Evolutionary conservation across 2,797 vertebrate species (phyloP).

Genomic region (Oreochromis mossambicus): DNA sequence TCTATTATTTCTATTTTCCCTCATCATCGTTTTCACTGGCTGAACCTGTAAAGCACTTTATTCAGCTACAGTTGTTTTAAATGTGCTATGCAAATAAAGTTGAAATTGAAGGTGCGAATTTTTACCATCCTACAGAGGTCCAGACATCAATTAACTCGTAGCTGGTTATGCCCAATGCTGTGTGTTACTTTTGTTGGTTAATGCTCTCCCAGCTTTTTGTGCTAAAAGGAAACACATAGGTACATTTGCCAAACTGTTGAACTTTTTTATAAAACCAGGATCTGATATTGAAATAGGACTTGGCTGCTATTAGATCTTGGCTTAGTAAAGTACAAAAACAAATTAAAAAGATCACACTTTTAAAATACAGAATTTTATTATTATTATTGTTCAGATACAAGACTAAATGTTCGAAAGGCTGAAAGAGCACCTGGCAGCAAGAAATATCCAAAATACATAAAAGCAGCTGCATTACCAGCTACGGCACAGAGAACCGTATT

Average conservation of each 20-base stretch:
- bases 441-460: neutral
- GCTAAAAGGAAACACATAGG: neutral
- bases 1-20: neutral
- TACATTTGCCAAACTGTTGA: neutral
- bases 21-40: neutral
- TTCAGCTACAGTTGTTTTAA: neutral
- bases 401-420: neutral
- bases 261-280: neutral
- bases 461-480: neutral
- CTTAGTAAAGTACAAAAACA: neutral
- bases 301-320: neutral
- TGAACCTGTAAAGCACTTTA: neutral
- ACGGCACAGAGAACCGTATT: neutral
- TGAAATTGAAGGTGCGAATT: neutral
- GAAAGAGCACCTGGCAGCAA: neutral
- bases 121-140: neutral
- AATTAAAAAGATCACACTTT: neutral
- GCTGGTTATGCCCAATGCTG: neutral
- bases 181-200: neutral
- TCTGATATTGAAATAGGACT: neutral
- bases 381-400: neutral
- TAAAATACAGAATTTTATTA: neutral
- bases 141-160: neutral
- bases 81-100: neutral
- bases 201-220: neutral